Base-by-base conservation (phyloP, 1,140 invertebrate species). In the Antheraea mylitta region DNA sequence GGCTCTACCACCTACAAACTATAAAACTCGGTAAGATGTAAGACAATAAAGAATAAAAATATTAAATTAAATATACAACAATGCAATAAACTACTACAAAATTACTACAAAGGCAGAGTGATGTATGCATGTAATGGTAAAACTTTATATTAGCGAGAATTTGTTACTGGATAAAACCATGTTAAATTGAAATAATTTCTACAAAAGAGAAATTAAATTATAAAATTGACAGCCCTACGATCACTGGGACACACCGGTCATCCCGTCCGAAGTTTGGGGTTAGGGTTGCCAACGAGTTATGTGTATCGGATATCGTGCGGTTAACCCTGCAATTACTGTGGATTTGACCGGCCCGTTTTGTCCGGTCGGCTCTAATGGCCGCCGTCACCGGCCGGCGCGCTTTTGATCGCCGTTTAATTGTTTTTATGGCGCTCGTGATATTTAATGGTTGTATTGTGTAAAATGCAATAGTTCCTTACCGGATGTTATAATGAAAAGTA, bases 341-440 rank as follows among this genome's bases (percentile, higher is more conserved):
- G 77, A 69, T 77, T 80, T 75, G 62, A 38, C 64, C 64, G 36
- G n/a, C 16, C 10, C 45, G 45, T 18, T 13, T 18, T 18, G 38
- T 42, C 18, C 62, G 77, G 30, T 66, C 64, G 68, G 74, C 65
- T 68, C 71, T 73, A 73, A 78, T 74, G 67, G 67, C 69, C 73
- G 71, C 71, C 72, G 73, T 13, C 45, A 53, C 45, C 45, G 45
- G 45, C 69, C 73, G 71, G 75, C 73, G 73, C 69, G 67, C 60
- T 30, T 62, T 68, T 69, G 74, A 84, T 84, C 75, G 79, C 75
- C 80, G 80, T 82, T 83, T 86, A 83, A 86, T 86, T 81, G 80
- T 80, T 82, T 75, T 82, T 76, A 76, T 74, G 59, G 68, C 69
- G 71, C 76, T 76, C 30, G 30, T 63, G 30, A 36, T 8, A 22